Percentiles rank a stretch among this genome's conserved stretches.
Conservation (phyloP, 2,797 vertebrate species). For the Varecia variegata region DNA sequence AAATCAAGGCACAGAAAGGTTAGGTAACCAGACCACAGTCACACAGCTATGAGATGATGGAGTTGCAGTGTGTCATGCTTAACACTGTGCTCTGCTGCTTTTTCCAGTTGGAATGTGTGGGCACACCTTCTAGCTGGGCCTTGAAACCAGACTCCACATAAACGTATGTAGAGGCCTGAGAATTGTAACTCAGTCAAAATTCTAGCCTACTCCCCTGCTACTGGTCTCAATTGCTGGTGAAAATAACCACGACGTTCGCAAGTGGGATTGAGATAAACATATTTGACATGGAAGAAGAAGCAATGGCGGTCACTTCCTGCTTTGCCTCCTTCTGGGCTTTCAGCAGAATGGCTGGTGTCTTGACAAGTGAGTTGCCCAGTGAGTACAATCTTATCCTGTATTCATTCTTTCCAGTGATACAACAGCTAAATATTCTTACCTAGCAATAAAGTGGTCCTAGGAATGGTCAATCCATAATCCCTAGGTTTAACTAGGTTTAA, state of each 20-base stretch:
- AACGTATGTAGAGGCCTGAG: background rate
- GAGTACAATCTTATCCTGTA: background rate
- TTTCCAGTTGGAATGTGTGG: no score
- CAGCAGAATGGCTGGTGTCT: background rate
- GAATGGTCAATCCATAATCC: background rate
- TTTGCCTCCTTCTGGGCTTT: background rate
- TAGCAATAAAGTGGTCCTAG: background rate
- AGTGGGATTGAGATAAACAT: background rate
- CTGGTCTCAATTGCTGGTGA: background rate
- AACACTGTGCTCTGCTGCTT: background rate
- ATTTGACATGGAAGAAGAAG: background rate
- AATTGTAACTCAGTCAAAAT: background rate
- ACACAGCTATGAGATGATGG: background rate
- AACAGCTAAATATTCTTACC: background rate
- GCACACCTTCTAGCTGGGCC: background rate
- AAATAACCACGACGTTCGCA: background rate
- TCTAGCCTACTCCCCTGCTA: background rate
- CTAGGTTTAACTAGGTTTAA: background rate
- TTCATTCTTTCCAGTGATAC: background rate
- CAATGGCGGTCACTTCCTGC: background rate
- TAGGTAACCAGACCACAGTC: background rate
- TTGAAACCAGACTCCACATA: background rate
- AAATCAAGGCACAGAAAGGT: background rate
- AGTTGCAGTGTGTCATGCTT: accelerated
- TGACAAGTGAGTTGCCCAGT: background rate